Percentiles rank a stretch among this genome's conserved stretches.
Conservation (phyloP, 2,797 vertebrate genomes). For the Triplophysa bombifrons region DNA sequence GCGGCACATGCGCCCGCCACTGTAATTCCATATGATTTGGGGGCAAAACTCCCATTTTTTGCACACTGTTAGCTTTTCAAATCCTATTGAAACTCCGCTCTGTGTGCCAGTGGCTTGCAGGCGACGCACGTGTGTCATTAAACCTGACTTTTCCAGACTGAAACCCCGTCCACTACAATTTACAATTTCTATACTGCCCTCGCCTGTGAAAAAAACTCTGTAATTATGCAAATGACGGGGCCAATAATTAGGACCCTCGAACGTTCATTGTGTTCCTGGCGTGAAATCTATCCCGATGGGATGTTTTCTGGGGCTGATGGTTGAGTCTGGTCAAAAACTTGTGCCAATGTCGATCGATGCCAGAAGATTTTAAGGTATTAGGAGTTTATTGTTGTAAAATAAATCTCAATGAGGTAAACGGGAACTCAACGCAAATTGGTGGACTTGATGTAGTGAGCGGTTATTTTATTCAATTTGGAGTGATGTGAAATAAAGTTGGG, state of each 20-base stretch:
- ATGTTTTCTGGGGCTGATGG: conserved; percentile 27
- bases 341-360: neutral
- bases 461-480: too few species aligned
- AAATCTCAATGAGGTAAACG: too few species aligned
- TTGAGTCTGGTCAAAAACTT: neutral
- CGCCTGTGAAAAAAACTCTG: conserved; percentile 73
- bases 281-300: conserved; percentile 64
- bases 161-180: conserved; percentile 78
- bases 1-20: conserved; percentile 94
- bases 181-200: conserved; percentile 79
- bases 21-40: conserved; percentile 99
- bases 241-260: conserved; percentile 80
- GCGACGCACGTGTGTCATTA: conserved; percentile 93
- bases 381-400: too few species aligned
- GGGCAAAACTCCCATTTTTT: conserved; percentile 98
- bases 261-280: conserved; percentile 72
- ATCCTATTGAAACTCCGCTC: conserved; percentile 95
- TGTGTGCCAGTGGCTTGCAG: conserved; percentile 86
- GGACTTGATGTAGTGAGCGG: too few species aligned
- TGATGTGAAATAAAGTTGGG: too few species aligned
- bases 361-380: neutral
- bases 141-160: conserved; percentile 84
- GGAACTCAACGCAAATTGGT: too few species aligned
- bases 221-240: conserved; percentile 84
- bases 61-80: conserved; percentile 98